Base-by-base conservation (phyloP, 2,113 vertebrate genomes). In the Dascyllus trimaculatus region DNA sequence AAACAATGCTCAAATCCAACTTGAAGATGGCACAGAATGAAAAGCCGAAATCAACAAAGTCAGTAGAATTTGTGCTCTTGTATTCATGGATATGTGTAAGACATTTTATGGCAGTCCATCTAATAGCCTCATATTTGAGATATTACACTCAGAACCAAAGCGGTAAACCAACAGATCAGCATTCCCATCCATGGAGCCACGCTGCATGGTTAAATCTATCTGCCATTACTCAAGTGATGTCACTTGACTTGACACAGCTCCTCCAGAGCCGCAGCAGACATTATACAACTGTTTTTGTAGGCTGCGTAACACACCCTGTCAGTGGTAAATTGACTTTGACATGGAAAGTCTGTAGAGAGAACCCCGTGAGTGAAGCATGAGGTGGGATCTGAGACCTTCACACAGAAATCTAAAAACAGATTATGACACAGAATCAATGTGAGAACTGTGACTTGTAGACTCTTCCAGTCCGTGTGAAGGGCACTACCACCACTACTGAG, bases 251-350 rank as follows among this genome's bases (percentile, higher is more conserved):
- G 19, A 25, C 32, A 71, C 35, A 45, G 65, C 64, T 61, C 53
- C 17, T 71, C 48, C 61, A 53, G 53, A 78, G 58, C 59, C 75
- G 59, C 51, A 78, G 29, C 65, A 53, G 46, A 32, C 43, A 72
- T 51, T 10, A n/a, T 14, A 32, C 38, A 66, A 15, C 11, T 45
- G 14, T 63, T 83, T 74, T 61, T 18, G 76, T 35, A 72, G 22
- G 53, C 69, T 14, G 43, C 25, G 45, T 21, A 18, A 22, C 26
- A 17, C 29, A 6, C n/a, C 21, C 63, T 61, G 51, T 58, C 29
- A 49, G 19, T 43, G 11, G 13, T 14, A 32, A 26, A 35, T n/a
- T 51, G 15, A 65, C 25, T 60, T 25, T 79, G 76, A 79, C 60
- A 60, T 56, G 22, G 65, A 54, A 70, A 59, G 48, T 40, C 70